phyloP scores from a whole-genome alignment of 2,888 invertebrate genomes.

The Lasioglossum calceatum region DNA sequence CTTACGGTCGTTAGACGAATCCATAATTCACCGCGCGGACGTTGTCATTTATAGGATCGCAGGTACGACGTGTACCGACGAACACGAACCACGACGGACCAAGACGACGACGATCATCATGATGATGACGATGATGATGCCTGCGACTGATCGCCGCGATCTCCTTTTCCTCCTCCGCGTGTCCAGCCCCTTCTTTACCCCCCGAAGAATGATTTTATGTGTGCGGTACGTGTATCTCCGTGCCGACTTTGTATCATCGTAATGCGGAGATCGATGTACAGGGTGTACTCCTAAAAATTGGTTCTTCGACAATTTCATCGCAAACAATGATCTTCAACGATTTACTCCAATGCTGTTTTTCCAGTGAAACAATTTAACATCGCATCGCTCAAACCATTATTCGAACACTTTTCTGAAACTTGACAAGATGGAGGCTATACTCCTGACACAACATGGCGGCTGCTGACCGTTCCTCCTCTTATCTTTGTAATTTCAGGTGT shows the following conservation, averaged over 20 bases:
- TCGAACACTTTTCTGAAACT: neutral
- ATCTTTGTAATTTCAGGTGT: neutral
- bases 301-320: no score
- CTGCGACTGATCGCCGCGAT: conserved; percentile 51
- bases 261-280: conserved; percentile 56
- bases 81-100: conserved; percentile 22
- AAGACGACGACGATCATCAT: conserved; percentile 33
- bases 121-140: conserved; percentile 57
- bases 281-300: conserved; percentile 44
- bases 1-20: conserved; percentile 49
- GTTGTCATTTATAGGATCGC: conserved; percentile 51
- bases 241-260: conserved; percentile 58
- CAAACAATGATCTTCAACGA: neutral
- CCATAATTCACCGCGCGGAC: conserved; percentile 51
- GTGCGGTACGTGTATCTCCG: conserved; percentile 56
- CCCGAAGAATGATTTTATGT: conserved; percentile 46
- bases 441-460: neutral
- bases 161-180: conserved; percentile 35
- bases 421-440: neutral
- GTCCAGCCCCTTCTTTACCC: conserved; percentile 41
- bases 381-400: neutral
- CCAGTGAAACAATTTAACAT: neutral
- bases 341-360: neutral
- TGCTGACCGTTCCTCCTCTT: neutral
- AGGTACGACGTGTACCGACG: conserved; percentile 19